Percentiles rank a stretch among this genome's conserved stretches.
These are phyloP conservation scores for Pristis pectinata DNA, from an alignment of 2,797 vertebrate species.

Conservation along the genomic window DNA sequence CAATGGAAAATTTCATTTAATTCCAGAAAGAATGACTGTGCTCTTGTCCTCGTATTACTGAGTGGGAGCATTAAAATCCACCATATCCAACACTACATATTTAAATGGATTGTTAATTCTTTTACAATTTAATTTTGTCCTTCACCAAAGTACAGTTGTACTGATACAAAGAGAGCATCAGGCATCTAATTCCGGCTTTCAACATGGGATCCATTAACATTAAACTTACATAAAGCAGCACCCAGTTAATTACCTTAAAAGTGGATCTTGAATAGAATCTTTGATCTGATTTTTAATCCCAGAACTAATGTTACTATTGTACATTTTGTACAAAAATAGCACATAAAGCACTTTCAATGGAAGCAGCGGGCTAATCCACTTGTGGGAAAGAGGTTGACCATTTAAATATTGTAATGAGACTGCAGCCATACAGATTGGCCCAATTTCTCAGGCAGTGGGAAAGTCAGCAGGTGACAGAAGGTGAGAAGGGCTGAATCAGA, in stretches of 20 bases:
- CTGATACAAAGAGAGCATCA: background rate
- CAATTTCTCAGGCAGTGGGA: no score
- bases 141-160: background rate
- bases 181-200: background rate
- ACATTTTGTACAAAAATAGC: background rate
- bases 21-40: background rate
- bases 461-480: no score
- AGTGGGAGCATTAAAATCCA: background rate
- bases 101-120: background rate
- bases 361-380: no score
- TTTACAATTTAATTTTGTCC: background rate
- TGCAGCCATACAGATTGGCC: no score
- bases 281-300: background rate
- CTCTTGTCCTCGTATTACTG: background rate
- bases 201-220: background rate
- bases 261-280: background rate
- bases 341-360: no score
- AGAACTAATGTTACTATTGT: background rate
- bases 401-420: no score
- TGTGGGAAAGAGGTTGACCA: no score
- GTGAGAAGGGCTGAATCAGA: no score
- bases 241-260: background rate
- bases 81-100: background rate
- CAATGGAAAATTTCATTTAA: background rate
- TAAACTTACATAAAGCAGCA: background rate